Percentiles rank a stretch among this genome's conserved stretches.
These are phyloP conservation scores for Harpagoxenus sublaevis DNA, from an alignment of 2,888 invertebrate genomes.

Conservation along the genomic window DNA sequence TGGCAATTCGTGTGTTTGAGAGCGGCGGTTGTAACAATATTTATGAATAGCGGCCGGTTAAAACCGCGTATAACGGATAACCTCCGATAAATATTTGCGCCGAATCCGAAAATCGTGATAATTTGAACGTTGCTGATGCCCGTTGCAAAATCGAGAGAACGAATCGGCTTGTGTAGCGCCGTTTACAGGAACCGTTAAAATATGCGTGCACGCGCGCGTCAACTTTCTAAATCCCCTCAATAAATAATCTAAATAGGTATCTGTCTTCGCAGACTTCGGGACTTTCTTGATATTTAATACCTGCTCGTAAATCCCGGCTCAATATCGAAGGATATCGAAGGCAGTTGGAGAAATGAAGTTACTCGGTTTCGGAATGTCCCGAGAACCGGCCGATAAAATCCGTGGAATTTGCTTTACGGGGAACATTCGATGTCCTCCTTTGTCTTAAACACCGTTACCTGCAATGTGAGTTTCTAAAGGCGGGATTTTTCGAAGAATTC, in stretches of 20 bases:
- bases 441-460: constrained; percentile 47
- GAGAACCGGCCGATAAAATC: constrained; percentile 42
- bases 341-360: constrained; percentile 53
- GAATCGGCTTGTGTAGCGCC: background rate
- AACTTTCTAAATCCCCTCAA: background rate
- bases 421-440: constrained; percentile 34
- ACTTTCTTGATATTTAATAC: constrained; percentile 22
- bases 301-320: constrained; percentile 5
- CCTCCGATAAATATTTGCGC: constrained; percentile 46
- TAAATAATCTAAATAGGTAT: constrained; percentile 15
- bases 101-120: constrained; percentile 40
- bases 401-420: constrained; percentile 50
- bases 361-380: constrained; percentile 49
- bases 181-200: background rate
- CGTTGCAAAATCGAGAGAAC: constrained; percentile 1
- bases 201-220: background rate
- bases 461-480: constrained; percentile 50
- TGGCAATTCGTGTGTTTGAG: constrained; percentile 50
- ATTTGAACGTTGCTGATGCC: constrained; percentile 4
- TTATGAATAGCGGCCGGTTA: constrained; percentile 42
- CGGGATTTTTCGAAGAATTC: constrained; percentile 46
- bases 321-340: constrained; percentile 32
- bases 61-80: constrained; percentile 42
- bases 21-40: constrained; percentile 46
- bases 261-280: no score